These are phyloP conservation scores for Gracilinanus agilis DNA, from an alignment of 2,113 vertebrate species.

Conservation along the genomic window DNA sequence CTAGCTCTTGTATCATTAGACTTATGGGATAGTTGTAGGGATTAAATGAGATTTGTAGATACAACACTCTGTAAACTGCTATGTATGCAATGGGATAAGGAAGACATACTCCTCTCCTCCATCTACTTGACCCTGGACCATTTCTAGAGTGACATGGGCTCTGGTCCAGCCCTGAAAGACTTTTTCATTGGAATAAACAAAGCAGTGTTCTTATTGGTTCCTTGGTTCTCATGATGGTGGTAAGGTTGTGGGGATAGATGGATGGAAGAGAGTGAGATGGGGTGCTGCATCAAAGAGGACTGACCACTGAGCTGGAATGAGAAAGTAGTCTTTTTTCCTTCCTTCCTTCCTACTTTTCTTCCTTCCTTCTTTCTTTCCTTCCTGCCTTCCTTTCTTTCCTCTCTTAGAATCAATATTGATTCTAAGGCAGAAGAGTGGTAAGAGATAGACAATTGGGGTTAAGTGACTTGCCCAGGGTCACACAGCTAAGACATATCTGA, in stretches of 20 bases:
- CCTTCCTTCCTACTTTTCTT: too few species aligned
- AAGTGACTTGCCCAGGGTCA: too few species aligned
- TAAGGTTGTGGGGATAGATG: not conserved
- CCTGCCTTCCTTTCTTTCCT: too few species aligned
- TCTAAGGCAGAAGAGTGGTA: too few species aligned
- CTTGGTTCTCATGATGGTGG: not conserved
- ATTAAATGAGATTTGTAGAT: not conserved
- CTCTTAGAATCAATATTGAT: too few species aligned
- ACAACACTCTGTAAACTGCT: not conserved
- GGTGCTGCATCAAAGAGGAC: not conserved
- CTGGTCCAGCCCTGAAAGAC: not conserved
- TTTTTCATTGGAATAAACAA: not conserved
- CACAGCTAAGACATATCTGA: too few species aligned
- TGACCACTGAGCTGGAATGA: not conserved
- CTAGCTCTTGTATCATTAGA: not conserved
- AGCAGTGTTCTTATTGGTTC: not conserved
- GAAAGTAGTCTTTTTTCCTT: too few species aligned
- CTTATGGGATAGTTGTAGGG: not conserved
- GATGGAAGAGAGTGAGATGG: not conserved
- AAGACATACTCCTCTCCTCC: not conserved
- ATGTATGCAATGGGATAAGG: not conserved
- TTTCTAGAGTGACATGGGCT: not conserved
- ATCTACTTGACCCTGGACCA: not conserved
- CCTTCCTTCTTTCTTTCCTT: too few species aligned
- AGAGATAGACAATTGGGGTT: too few species aligned